Conservation (phyloP, 2,797 vertebrate genomes). For the Streptopelia turtur region DNA sequence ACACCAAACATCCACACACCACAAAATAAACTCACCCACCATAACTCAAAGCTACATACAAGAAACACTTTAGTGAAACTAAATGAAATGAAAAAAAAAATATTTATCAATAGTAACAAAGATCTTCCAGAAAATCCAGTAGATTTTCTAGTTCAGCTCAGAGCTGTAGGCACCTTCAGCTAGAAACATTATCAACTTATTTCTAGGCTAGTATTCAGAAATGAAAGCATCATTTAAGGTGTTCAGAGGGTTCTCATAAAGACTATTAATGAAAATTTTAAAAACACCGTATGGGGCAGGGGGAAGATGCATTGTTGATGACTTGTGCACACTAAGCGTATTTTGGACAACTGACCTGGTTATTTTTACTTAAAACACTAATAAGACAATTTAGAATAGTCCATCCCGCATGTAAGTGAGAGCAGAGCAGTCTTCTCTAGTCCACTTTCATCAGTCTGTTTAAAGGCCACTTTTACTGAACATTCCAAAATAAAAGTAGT, state of each 20-base stretch:
- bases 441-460: background rate
- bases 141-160: background rate
- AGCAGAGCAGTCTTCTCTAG: background rate
- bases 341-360: background rate
- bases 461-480: background rate
- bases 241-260: background rate
- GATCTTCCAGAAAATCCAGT: conserved; percentile 12
- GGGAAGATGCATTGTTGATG: background rate
- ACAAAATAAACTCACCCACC: too few species aligned
- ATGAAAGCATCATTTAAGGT: background rate
- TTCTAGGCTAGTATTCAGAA: background rate
- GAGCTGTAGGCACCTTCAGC: background rate
- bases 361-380: background rate
- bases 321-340: background rate
- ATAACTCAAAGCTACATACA: background rate
- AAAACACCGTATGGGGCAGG: background rate
- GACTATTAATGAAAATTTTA: background rate
- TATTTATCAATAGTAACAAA: background rate
- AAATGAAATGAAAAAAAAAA: background rate
- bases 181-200: background rate
- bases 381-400: background rate
- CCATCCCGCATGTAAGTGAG: background rate
- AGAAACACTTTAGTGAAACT: background rate
- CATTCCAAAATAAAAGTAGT: background rate
- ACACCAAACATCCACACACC: too few species aligned